phyloP scores from a whole-genome alignment of 2,113 vertebrate genomes.

The Ancistrus triradiatus region DNA sequence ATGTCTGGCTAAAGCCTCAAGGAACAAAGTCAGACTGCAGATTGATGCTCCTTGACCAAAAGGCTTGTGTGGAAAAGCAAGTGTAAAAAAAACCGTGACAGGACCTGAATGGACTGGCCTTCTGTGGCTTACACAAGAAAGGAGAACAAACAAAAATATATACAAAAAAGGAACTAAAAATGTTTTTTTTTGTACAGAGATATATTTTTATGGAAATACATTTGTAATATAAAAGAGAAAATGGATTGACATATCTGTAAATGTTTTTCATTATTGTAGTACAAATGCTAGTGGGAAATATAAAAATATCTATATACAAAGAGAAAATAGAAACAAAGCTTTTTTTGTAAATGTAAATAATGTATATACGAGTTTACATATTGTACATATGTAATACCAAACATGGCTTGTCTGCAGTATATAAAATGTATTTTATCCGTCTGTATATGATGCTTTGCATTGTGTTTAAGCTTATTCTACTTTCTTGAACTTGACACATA shows the following conservation, averaged over 20 bases:
- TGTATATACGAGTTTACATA: slow-evolving; percentile 97
- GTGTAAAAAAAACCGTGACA: slow-evolving; percentile 25
- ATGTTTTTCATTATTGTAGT: slow-evolving; percentile 98
- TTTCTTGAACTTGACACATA: slow-evolving; percentile 98
- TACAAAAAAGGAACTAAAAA: slow-evolving; percentile 61
- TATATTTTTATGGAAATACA: slow-evolving; percentile 99
- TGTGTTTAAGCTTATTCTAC: slow-evolving; percentile 90
- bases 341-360: slow-evolving; percentile 89
- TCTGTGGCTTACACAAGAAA: slow-evolving; percentile 40
- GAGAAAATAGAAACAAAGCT: slow-evolving; percentile 68
- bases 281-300: slow-evolving; percentile 82
- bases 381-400: slow-evolving; percentile 97
- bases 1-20: slow-evolving; percentile 37
- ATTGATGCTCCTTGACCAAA: slow-evolving; percentile 45
- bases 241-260: slow-evolving; percentile 82
- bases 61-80: slow-evolving; percentile 35
- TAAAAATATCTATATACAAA: slow-evolving; percentile 71
- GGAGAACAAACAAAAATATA: slow-evolving; percentile 58
- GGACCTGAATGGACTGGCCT: slow-evolving; percentile 49
- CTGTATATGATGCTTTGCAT: slow-evolving; percentile 99
- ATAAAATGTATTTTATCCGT: slow-evolving; percentile 98
- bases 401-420: slow-evolving; percentile 96
- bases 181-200: slow-evolving; percentile 98
- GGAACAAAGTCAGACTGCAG: slow-evolving; percentile 36
- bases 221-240: slow-evolving; percentile 94